Evolutionary conservation across 2,888 invertebrate genomes (phyloP), one percentile per base, ranked within the genome.

Genomic region (Saturnia japonica): DNA sequence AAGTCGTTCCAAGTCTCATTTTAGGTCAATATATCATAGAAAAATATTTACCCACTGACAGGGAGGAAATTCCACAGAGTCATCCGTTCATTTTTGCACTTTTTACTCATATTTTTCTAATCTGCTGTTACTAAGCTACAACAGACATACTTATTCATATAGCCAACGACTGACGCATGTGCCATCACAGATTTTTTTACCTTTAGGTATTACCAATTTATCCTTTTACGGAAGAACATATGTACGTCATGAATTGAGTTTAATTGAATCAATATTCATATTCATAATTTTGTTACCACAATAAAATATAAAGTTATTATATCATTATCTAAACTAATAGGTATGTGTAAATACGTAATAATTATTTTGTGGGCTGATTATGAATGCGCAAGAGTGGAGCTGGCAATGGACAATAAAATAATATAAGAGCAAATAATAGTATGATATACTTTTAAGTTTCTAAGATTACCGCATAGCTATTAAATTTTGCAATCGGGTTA

Each of bases 181-280:
- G n/a, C n/a, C 25, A 8, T 25, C 4, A 51, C 1, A 51, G 19
- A 19, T 43, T 9, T 43, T 12, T 14, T 1, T 19, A 51, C 47
- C 16, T 51, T 14, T 25, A 11, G 11, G 22, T 57, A 25, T 25
- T 60, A 4, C 19, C 19, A 2, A 40, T 64, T 64, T 64, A 64
- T 64, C 64, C 64, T 64, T 64, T 34, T 64, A 64, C 34, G 11
- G 34, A 2, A 40, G 1, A 34, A 64, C n/a, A n/a, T 64, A 2
- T 34, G 9, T 64, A 64, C 64, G 64, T 64, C 40, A 64, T 7
- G n/a, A n/a, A 40, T 64, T 25, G 25, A 60, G 28, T 60, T 60
- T 28, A 12, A 8, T 34, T 40, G 19, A 64, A 9, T 64, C 19
- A 62, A 0, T 40, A 64, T 9, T 40, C 64, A 16, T 57, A 34